Base-by-base conservation (phyloP, 2,797 vertebrate genomes). In the Galago senegalensis region DNA sequence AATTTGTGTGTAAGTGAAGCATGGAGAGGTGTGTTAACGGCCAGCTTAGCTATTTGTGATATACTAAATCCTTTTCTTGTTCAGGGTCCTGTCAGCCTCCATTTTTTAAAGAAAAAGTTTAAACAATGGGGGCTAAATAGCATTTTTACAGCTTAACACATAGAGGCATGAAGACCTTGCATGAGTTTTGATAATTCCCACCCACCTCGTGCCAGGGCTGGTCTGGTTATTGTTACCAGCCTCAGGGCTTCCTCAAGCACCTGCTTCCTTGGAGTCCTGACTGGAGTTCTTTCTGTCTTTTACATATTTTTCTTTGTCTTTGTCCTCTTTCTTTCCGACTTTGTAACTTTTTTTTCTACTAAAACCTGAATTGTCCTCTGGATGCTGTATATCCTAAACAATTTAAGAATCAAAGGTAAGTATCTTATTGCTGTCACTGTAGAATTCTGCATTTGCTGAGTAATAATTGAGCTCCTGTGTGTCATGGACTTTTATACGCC, bases 1-100 rank as follows among this genome's bases (percentile, higher is more conserved):
- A 40, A 61, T 90, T 87, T 73, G 16, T 21, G 89, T 72, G 84
- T 91, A 49, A 72, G 34, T 72, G 49, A 83, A 75, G 69, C 82
- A 31, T 34, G 20, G 53, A 63, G 4, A 5, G 18, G 9, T 37
- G 5, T 65, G 37, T 58, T 37, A 53, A 21, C 27, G 0, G 25
- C 53, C 31, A 23, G 3, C 2, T 70, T 77, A n/a, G 69, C 21
- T 75, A 0, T 80, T 73, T 84, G n/a, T 95, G 63, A 58, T 65
- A 53, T 81, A 46, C 20, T 81, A 82, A 84, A 53, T 75, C 23
- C 14, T 73, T 75, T 76, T 89, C 67, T 77, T 81, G 6, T 72
- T 93, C 60, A 85, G 79, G 31, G 18, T 1, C 76, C 5, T 43
- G 25, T 81, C 31, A 49, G 29, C 29, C n/a, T 88, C 23, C 56